Percentiles rank a stretch among this genome's conserved stretches.
Conservation (phyloP, 2,797 vertebrate species). For the Parambassis ranga region DNA sequence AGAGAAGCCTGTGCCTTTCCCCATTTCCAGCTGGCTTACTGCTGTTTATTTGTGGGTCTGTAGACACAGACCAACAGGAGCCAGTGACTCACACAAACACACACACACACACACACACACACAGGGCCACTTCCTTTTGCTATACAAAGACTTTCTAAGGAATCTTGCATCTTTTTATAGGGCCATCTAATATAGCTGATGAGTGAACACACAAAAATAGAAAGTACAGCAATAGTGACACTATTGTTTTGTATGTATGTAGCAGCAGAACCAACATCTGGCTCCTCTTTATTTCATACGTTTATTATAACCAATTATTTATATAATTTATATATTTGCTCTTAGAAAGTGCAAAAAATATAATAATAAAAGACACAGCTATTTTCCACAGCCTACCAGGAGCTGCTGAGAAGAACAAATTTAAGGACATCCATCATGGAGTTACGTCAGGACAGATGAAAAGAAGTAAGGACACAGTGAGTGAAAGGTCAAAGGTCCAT, state of each 20-base stretch:
- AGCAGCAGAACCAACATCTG: neutral
- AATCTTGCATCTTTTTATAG: slow-evolving; percentile 56
- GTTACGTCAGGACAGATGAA: slow-evolving; percentile 38
- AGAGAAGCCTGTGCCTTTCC: slow-evolving; percentile 70
- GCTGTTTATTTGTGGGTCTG: slow-evolving; percentile 77
- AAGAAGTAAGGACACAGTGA: slow-evolving; percentile 6
- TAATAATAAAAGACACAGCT: slow-evolving; percentile 17
- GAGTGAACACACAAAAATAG: neutral
- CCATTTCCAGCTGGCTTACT: slow-evolving; percentile 79
- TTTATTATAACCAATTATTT: slow-evolving; percentile 1
- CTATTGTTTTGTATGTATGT: neutral
- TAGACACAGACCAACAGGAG: slow-evolving; percentile 81
- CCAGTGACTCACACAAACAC: slow-evolving; percentile 65
- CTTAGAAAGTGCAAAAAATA: slow-evolving; percentile 35
- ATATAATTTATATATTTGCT: slow-evolving; percentile 40
- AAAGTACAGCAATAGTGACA: neutral
- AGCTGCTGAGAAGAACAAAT: slow-evolving; percentile 32
- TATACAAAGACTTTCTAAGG: slow-evolving; percentile 48
- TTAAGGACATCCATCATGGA: slow-evolving; percentile 41
- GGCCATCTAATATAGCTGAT: slow-evolving; percentile 14
- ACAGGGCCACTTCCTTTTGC: slow-evolving; percentile 47
- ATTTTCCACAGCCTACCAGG: slow-evolving; percentile 48
- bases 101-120: slow-evolving; percentile 23
- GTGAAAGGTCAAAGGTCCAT: slow-evolving; percentile 27
- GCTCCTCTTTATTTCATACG: neutral